These are phyloP conservation scores for Halcyon malimbica DNA, from an alignment of 2,113 vertebrate genomes.

Conservation along the genomic window DNA sequence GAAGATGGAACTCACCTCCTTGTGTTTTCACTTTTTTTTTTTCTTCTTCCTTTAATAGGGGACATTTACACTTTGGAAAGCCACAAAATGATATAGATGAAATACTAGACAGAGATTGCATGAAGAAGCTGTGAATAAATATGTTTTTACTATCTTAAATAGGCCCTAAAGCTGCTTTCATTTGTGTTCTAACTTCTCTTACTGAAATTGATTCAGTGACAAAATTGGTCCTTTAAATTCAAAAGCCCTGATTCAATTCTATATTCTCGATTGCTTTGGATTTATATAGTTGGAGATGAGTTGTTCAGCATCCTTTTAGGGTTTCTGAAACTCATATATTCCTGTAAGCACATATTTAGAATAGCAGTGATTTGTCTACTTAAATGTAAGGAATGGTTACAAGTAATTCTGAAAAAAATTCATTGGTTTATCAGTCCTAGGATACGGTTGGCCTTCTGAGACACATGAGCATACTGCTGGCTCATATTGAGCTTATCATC, in stretches of 20 bases:
- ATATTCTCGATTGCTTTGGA: not conserved
- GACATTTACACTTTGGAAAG: conserved; percentile 29
- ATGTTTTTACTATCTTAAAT: not conserved
- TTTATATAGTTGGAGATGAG: not conserved
- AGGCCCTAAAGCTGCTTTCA: not conserved
- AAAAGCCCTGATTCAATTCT: not conserved
- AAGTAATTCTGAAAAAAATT: not conserved
- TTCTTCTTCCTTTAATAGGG: not conserved
- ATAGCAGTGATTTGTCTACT: not conserved
- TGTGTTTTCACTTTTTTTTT: not conserved
- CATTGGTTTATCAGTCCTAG: not conserved
- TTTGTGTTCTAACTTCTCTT: not conserved
- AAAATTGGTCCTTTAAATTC: conserved; percentile 58
- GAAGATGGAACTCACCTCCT: not conserved
- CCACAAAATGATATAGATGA: conserved; percentile 13
- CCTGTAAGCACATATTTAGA: not conserved
- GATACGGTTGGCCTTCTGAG: too few relatives aligned
- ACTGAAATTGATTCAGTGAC: conserved; percentile 34
- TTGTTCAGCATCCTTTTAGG: not conserved
- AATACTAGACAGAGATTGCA: not conserved
- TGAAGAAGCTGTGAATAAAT: conserved; percentile 2
- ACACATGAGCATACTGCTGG: too few relatives aligned
- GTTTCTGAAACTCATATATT: conserved; percentile 12
- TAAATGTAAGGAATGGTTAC: not conserved
- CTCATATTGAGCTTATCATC: too few relatives aligned